phyloP scores from a whole-genome alignment of 2,113 vertebrate species.

The Cephalopholis sonnerati region DNA sequence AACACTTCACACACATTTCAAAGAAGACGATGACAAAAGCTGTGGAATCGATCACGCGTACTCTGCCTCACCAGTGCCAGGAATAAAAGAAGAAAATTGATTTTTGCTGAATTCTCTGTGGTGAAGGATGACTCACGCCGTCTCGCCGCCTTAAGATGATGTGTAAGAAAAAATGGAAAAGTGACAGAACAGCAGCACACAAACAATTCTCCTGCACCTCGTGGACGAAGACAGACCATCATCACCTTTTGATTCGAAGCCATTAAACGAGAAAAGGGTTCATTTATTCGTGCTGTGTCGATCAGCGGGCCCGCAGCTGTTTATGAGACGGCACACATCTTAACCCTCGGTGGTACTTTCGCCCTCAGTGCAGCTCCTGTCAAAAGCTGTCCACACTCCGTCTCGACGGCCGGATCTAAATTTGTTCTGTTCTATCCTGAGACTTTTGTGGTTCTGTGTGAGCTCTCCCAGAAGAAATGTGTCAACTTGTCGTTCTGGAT shows the following conservation, averaged over 20 bases:
- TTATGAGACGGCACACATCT: slow-evolving; percentile 14
- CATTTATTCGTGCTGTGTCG: slow-evolving; percentile 13
- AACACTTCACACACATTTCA: slow-evolving; percentile 1
- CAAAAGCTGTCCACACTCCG: slow-evolving; percentile 24
- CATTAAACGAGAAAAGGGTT: slow-evolving; percentile 20
- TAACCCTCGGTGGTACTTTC: slow-evolving; percentile 1
- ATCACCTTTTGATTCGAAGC: slow-evolving; percentile 23
- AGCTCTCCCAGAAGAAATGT: slow-evolving; percentile 66
- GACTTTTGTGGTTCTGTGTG: slow-evolving; percentile 40
- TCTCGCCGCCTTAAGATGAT: slow-evolving; percentile 49
- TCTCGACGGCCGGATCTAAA: slow-evolving; percentile 28
- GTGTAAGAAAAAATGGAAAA: slow-evolving; percentile 38
- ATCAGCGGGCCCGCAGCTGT: slow-evolving; percentile 3
- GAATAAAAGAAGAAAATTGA: slow-evolving; percentile 64
- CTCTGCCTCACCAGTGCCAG: slow-evolving; percentile 29
- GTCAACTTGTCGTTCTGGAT: slow-evolving; percentile 65
- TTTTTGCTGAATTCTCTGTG: slow-evolving; percentile 70
- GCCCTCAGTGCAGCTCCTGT: slow-evolving; percentile 9
- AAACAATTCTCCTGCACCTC: slow-evolving; percentile 25
- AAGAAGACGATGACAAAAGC: slow-evolving; percentile 52
- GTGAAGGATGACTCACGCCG: slow-evolving; percentile 71
- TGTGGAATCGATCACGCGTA: slow-evolving; percentile 52
- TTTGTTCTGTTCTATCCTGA: slow-evolving; percentile 42
- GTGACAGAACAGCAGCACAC: slow-evolving; percentile 31
- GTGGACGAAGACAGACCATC: slow-evolving; percentile 16